Percentiles rank a stretch among this genome's conserved stretches.
Conservation (phyloP, 2,797 vertebrate genomes). For the Sus cebifrons region DNA sequence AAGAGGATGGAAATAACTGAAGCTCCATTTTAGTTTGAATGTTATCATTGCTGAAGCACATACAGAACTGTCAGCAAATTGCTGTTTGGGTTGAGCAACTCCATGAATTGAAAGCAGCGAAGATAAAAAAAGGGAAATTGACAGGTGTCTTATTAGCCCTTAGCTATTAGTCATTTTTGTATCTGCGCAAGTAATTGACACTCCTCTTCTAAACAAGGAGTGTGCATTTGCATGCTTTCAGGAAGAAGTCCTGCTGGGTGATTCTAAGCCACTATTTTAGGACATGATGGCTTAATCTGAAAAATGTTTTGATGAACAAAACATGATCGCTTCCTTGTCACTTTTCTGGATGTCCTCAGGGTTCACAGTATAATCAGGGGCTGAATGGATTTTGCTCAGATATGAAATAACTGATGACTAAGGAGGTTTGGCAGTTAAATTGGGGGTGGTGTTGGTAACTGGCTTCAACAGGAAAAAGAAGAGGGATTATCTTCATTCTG, state of each 20-base stretch:
- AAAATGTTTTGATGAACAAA: conserved; percentile 87
- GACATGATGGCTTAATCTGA: conserved; percentile 85
- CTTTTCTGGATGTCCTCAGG: conserved; percentile 78
- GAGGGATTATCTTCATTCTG: conserved; percentile 80
- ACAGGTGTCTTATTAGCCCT: conserved; percentile 91
- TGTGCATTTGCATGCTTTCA: conserved; percentile 79
- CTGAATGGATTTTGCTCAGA: conserved; percentile 80
- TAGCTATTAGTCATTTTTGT: conserved; percentile 87
- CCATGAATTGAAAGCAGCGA: conserved; percentile 86
- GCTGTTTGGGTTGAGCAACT: conserved; percentile 83
- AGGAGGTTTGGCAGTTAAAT: conserved; percentile 76
- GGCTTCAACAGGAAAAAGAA: conserved; percentile 71
- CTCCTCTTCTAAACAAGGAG: conserved; percentile 81
- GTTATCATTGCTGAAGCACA: conserved; percentile 85
- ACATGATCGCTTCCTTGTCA: conserved; percentile 77
- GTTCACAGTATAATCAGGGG: conserved; percentile 83
- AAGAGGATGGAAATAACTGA: conserved; percentile 80
- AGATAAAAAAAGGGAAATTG: conserved; percentile 88
- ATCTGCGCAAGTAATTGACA: conserved; percentile 82
- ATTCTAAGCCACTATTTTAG: conserved; percentile 82
- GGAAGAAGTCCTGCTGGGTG: conserved; percentile 76
- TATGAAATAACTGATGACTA: conserved; percentile 83
- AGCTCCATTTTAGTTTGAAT: conserved; percentile 86
- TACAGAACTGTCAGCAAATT: conserved; percentile 84
- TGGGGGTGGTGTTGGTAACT: conserved; percentile 42